Evolutionary conservation across 2,797 vertebrate species (phyloP), one percentile per base, ranked within the genome.

Genomic region (Lepus townsendii): DNA sequence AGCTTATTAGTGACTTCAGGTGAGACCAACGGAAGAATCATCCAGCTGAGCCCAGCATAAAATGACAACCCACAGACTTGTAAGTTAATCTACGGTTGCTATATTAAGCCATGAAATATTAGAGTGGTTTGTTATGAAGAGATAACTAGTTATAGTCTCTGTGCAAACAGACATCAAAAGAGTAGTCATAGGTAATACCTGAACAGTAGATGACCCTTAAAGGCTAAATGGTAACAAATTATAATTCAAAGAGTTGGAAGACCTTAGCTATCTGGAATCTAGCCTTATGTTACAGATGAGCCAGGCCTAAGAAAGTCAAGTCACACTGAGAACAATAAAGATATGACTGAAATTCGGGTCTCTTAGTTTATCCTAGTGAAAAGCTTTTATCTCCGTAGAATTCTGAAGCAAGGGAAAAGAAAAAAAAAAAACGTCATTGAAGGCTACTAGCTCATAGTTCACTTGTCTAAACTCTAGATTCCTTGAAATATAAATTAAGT

Each of bases 401-500:
- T 57, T 50, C 54, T 73, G 17, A 86, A 73, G 11, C 7, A 62
- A 78, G 1, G 30, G 38, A 5, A 69, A 85, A 71, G 26, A 24
- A 27, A 75, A 63, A 19, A 76, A 35, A 35, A 77, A 47, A 57
- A 19, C 71, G 3, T 7, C 32, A 30, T 4, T 16, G 32, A 76
- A 78, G 30, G 69, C 38, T 69, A 86, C 30, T 68, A 83, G 57
- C 19, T 75, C 8, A 83, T 2, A 69, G 26, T 75, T 80, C n/a
- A 83, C 38, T 30, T 91, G 16, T 79, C 84, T 85, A 19, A 90
- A 14, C 38, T 52, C 84, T 68, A 75, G 63, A 88, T 27, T 54
- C 66, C 57, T 77, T 72, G 52, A 80, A 95, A 80, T 91, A 52
- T 60, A 91, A 91, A 91, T 63, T 50, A 93, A 78, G 32, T 75